These are phyloP conservation scores for Rapana venosa DNA, from an alignment of 2,888 invertebrate genomes.

Conservation along the genomic window DNA sequence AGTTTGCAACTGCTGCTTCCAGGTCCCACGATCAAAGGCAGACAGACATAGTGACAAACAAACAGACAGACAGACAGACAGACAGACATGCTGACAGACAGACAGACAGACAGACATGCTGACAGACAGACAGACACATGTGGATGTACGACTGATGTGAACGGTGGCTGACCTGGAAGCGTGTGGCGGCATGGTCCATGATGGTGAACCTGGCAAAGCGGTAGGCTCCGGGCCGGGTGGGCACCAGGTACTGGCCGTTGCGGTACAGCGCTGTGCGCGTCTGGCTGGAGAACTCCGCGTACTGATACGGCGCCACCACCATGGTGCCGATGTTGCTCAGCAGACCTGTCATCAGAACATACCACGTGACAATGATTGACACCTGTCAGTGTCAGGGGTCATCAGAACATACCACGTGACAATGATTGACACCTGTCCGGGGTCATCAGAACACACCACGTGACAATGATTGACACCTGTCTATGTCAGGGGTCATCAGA, in stretches of 20 bases:
- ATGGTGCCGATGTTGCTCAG: conserved; percentile 62
- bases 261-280: conserved; percentile 58
- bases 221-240: conserved; percentile 60
- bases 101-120: too few species aligned
- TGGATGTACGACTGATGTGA: too few species aligned
- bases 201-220: conserved; percentile 62
- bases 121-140: background rate
- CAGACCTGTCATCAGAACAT: conserved; percentile 54
- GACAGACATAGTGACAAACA: too few species aligned
- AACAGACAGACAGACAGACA: too few species aligned
- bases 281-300: conserved; percentile 56
- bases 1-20: too few species aligned
- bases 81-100: too few species aligned
- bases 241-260: conserved; percentile 53
- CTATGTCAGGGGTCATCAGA: too few species aligned
- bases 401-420: background rate
- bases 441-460: conserved; percentile 25
- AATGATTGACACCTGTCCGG: too few species aligned
- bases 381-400: too few species aligned
- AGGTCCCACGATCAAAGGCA: too few species aligned
- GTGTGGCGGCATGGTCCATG: conserved; percentile 59
- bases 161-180: conserved; percentile 50
- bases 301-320: conserved; percentile 62
- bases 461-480: too few species aligned
- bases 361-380: too few species aligned